Percentiles rank a stretch among this genome's conserved stretches.
phyloP scores from a whole-genome alignment of 2,797 vertebrate genomes.

The Falco novaeseelandiae region DNA sequence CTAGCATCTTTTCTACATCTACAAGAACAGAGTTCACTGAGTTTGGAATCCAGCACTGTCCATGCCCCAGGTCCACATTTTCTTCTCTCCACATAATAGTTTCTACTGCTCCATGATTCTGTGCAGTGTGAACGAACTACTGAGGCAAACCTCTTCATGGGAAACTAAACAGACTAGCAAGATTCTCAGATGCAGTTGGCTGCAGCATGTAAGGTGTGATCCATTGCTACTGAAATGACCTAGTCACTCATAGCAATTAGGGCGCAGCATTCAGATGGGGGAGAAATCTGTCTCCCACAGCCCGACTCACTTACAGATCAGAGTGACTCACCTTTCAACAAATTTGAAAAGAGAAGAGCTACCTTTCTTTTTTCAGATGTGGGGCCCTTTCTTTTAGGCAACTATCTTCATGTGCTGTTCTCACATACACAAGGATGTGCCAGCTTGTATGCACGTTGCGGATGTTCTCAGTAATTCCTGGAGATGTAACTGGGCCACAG shows the following conservation, averaged over 20 bases:
- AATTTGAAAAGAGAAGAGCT: background rate
- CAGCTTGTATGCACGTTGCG: fast-evolving
- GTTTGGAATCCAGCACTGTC: background rate
- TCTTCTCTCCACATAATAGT: background rate
- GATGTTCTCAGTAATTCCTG: background rate
- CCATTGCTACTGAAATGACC: background rate
- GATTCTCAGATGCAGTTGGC: background rate
- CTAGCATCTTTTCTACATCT: background rate
- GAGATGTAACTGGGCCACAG: background rate
- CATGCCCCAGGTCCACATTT: background rate
- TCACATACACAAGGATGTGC: background rate
- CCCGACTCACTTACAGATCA: background rate
- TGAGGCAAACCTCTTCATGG: background rate
- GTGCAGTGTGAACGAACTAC: background rate
- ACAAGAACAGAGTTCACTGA: background rate
- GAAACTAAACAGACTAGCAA: background rate
- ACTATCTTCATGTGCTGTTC: background rate
- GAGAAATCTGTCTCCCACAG: background rate
- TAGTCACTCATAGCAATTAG: background rate
- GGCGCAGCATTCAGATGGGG: background rate
- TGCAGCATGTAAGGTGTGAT: background rate
- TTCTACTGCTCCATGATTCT: background rate
- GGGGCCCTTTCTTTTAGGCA: background rate
- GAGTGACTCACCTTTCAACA: background rate
- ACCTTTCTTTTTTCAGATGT: background rate